Conservation (phyloP, 2,888 invertebrate species). For the Drosophila atripex region DNA sequence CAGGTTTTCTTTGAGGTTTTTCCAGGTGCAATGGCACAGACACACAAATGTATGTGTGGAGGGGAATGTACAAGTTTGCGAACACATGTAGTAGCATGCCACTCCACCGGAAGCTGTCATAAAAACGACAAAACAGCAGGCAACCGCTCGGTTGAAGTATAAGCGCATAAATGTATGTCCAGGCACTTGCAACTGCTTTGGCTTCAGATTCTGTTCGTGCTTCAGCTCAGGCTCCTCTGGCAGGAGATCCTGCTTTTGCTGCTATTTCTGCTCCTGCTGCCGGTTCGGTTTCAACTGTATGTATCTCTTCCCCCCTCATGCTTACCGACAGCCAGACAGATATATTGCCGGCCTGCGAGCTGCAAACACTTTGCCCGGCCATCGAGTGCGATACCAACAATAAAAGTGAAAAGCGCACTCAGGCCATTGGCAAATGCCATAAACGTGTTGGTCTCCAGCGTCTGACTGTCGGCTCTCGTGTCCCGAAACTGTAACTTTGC, state of each 20-base stretch:
- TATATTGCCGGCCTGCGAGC: slow-evolving; percentile 43
- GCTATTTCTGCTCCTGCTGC: slow-evolving; percentile 22
- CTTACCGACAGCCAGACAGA: slow-evolving; percentile 59
- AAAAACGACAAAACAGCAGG: slow-evolving; percentile 56
- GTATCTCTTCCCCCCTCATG: slow-evolving; percentile 29
- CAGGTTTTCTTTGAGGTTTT: slow-evolving; percentile 28
- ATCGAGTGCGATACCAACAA: slow-evolving; percentile 53
- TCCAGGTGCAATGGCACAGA: slow-evolving; percentile 13
- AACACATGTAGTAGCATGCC: slow-evolving; percentile 60
- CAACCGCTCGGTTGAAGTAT: slow-evolving; percentile 50
- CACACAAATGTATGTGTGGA: slow-evolving; percentile 1
- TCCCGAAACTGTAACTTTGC: slow-evolving; percentile 45
- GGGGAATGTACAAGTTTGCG: slow-evolving; percentile 22
- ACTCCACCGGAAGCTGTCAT: slow-evolving; percentile 68
- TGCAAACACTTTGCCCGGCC: slow-evolving; percentile 61
- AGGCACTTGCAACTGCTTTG: slow-evolving; percentile 48
- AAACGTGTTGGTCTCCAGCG: slow-evolving; percentile 61
- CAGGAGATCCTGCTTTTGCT: background rate
- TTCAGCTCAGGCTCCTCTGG: slow-evolving; percentile 16
- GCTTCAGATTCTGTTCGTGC: slow-evolving; percentile 13
- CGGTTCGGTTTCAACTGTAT: background rate
- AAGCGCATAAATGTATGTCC: slow-evolving; percentile 66
- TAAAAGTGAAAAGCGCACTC: slow-evolving; percentile 72
- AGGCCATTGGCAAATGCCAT: slow-evolving; percentile 73
- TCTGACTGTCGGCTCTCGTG: slow-evolving; percentile 15